phyloP scores from a whole-genome alignment of 2,797 vertebrate species.

The Setipinna tenuifilis region DNA sequence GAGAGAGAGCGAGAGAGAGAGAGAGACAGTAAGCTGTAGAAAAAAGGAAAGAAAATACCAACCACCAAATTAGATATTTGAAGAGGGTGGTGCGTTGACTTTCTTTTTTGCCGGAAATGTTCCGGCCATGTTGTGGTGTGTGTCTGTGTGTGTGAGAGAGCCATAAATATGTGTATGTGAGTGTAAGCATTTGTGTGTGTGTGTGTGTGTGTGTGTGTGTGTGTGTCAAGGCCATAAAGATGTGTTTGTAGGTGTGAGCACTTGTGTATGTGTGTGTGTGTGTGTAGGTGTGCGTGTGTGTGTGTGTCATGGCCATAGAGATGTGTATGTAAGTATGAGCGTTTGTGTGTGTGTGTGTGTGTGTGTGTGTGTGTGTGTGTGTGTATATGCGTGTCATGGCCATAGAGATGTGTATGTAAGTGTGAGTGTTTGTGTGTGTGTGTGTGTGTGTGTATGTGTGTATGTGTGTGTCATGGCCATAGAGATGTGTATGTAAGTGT shows the following conservation, averaged over 20 bases:
- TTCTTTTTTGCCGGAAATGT: background rate
- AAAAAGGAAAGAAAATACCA: background rate
- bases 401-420: no score
- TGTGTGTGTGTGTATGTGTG: no score
- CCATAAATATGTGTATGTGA: no score
- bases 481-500: no score
- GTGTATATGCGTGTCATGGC: no score
- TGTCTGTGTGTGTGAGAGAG: background rate
- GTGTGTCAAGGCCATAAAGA: no score
- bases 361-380: no score
- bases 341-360: no score
- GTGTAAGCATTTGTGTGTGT: no score
- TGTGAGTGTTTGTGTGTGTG: no score
- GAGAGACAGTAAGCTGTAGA: conserved; percentile 38
- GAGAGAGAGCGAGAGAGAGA: conserved; percentile 22
- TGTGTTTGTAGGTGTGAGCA: background rate
- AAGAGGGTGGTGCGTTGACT: background rate
- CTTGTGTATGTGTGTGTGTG: background rate
- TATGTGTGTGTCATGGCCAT: no score
- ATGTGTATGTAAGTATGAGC: background rate
- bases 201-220: background rate
- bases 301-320: background rate
- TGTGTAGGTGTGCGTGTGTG: background rate
- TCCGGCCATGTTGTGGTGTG: background rate
- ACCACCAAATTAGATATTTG: background rate